Conservation (phyloP, 2,888 invertebrate genomes). For the Drepanosiphum platanoidis region DNA sequence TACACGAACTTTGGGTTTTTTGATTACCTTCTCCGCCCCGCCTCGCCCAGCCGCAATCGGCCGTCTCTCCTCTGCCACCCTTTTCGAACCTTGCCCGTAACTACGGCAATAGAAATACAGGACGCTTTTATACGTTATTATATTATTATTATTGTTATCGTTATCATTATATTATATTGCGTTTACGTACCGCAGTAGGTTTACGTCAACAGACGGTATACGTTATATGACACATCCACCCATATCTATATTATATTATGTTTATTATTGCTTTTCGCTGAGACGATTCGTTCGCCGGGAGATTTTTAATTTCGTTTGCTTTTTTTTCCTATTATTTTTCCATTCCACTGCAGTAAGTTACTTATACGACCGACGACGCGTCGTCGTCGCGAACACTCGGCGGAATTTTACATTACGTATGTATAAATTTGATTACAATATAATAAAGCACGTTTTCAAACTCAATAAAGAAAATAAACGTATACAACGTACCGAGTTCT, state of each 20-base stretch:
- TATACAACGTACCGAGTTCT: too few species aligned
- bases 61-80: neutral
- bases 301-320: neutral
- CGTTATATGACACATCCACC: too few species aligned
- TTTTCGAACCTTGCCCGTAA: neutral
- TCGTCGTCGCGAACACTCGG: neutral
- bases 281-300: neutral
- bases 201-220: too few species aligned
- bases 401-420: too few species aligned
- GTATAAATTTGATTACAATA: too few species aligned
- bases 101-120: neutral
- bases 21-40: neutral
- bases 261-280: too few species aligned
- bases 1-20: neutral
- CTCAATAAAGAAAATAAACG: neutral
- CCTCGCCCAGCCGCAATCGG: neutral
- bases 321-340: neutral
- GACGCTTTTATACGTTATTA: neutral
- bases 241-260: neutral
- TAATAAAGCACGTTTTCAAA: neutral
- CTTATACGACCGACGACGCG: neutral
- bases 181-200: neutral
- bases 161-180: neutral
- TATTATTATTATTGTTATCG: slow-evolving; percentile 9
- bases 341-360: neutral